These are phyloP conservation scores for Panthera uncia DNA, from an alignment of 2,113 vertebrate genomes.

Conservation along the genomic window DNA sequence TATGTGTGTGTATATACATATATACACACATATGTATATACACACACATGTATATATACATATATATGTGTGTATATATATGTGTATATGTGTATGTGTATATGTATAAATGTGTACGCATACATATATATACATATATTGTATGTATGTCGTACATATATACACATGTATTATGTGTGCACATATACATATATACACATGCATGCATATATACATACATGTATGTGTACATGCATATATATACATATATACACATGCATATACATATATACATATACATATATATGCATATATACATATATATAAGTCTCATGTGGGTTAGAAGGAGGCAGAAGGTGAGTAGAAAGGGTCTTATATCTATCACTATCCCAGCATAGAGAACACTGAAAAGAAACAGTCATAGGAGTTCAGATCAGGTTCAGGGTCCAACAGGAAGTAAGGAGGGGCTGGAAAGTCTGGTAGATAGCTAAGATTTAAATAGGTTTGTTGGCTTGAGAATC, in stretches of 20 bases:
- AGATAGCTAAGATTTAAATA: background rate
- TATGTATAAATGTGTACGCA: too few species aligned
- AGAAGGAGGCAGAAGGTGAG: background rate
- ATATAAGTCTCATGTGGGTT: background rate
- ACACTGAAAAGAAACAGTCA: background rate
- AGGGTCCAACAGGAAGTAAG: background rate
- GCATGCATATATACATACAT: background rate
- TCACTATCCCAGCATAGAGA: background rate
- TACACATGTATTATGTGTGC: too few species aligned
- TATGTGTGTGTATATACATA: background rate
- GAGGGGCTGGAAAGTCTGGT: background rate
- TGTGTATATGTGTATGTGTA: background rate
- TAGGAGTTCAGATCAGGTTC: background rate
- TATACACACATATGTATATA: too few species aligned
- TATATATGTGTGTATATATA: too few species aligned
- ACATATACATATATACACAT: too few species aligned
- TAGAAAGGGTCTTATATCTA: background rate
- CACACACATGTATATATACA: fast-evolving
- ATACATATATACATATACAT: fast-evolving
- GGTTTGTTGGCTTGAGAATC: background rate
- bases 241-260: background rate
- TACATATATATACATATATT: too few species aligned
- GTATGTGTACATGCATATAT: too few species aligned
- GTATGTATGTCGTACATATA: too few species aligned
- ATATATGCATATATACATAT: fast-evolving